These are phyloP conservation scores for Adoxophyes honmai DNA, from an alignment of 1,140 invertebrate genomes.

Conservation along the genomic window DNA sequence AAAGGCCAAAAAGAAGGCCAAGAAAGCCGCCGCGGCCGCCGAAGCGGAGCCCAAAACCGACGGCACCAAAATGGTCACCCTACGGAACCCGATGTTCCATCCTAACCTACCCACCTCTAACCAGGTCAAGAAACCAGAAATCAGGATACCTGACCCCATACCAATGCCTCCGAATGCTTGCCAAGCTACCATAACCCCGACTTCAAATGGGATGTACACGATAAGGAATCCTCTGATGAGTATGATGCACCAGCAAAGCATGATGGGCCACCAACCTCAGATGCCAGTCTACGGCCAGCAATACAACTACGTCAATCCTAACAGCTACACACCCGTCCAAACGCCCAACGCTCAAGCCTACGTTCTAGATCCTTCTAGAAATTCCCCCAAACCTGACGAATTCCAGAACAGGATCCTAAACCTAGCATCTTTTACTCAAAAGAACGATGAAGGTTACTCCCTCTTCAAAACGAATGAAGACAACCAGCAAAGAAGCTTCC, in stretches of 20 bases:
- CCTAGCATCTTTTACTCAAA: slow-evolving; percentile 63
- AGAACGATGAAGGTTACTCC: slow-evolving; percentile 65
- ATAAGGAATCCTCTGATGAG: slow-evolving; percentile 84
- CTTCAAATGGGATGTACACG: slow-evolving; percentile 83
- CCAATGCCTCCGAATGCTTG: slow-evolving; percentile 70
- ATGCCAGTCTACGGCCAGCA: slow-evolving; percentile 36
- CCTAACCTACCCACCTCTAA: slow-evolving; percentile 57
- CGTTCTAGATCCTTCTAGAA: slow-evolving; percentile 27
- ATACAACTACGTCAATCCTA: slow-evolving; percentile 50
- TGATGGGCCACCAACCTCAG: slow-evolving; percentile 48
- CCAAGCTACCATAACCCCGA: slow-evolving; percentile 73
- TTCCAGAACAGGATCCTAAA: slow-evolving; percentile 57
- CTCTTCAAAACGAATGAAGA: slow-evolving; percentile 58
- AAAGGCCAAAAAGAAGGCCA: slow-evolving; percentile 69
- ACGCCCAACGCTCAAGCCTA: slow-evolving; percentile 17
- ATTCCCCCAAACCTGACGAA: slow-evolving; percentile 45
- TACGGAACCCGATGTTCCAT: slow-evolving; percentile 86
- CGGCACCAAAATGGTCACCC: slow-evolving; percentile 84
- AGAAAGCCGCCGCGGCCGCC: slow-evolving; percentile 44
- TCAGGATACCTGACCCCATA: slow-evolving; percentile 65
- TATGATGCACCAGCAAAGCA: slow-evolving; percentile 69
- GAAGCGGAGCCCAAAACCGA: slow-evolving; percentile 35
- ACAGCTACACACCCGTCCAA: slow-evolving; percentile 34
- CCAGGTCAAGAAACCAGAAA: slow-evolving; percentile 75
- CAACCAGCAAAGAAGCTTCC: slow-evolving; percentile 46